Percentiles rank a stretch among this genome's conserved stretches.
Conservation (phyloP, 1,140 invertebrate species). For the Drosophila tani region DNA sequence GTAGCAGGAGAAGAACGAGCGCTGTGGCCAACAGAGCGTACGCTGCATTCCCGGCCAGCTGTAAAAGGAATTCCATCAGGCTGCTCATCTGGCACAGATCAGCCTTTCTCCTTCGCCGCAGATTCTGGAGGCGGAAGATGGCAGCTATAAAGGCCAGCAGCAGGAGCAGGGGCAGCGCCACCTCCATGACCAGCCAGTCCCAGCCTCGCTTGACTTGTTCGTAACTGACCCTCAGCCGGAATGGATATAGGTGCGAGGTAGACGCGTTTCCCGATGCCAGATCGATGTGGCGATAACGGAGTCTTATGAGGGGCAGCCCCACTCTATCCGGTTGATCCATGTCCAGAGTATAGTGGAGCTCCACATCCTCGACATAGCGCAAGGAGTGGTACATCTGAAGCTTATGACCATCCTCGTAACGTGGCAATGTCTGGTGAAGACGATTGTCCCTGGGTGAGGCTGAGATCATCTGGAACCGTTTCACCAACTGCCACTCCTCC, state of each 20-base stretch:
- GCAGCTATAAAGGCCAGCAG: slow-evolving; percentile 57
- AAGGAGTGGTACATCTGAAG: slow-evolving; percentile 67
- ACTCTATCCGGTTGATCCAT: slow-evolving; percentile 58
- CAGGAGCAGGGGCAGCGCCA: slow-evolving; percentile 59
- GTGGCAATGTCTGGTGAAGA: slow-evolving; percentile 31
- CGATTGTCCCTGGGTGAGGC: slow-evolving; percentile 59
- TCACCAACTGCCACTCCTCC: slow-evolving; percentile 87
- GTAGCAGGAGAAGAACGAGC: slow-evolving; percentile 49
- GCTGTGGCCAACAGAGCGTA: slow-evolving; percentile 61
- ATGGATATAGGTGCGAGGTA: slow-evolving; percentile 54
- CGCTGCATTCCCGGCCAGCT: slow-evolving; percentile 66
- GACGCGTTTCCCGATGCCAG: slow-evolving; percentile 51
- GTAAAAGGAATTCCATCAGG: slow-evolving; percentile 69
- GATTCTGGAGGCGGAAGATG: slow-evolving; percentile 64
- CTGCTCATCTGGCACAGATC: slow-evolving; percentile 68
- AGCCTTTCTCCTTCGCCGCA: slow-evolving; percentile 52
- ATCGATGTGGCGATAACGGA: slow-evolving; percentile 71
- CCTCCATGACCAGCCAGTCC: slow-evolving; percentile 53
- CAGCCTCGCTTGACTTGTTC: slow-evolving; percentile 29
- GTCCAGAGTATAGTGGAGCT: slow-evolving; percentile 69
- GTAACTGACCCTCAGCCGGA: slow-evolving; percentile 55
- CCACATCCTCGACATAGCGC: slow-evolving; percentile 64
- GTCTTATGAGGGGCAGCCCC: slow-evolving; percentile 62
- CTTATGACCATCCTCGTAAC: slow-evolving; percentile 73
- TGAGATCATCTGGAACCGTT: slow-evolving; percentile 90